phyloP scores from a whole-genome alignment of 1,140 invertebrate genomes.

The Cherax quadricarinatus region DNA sequence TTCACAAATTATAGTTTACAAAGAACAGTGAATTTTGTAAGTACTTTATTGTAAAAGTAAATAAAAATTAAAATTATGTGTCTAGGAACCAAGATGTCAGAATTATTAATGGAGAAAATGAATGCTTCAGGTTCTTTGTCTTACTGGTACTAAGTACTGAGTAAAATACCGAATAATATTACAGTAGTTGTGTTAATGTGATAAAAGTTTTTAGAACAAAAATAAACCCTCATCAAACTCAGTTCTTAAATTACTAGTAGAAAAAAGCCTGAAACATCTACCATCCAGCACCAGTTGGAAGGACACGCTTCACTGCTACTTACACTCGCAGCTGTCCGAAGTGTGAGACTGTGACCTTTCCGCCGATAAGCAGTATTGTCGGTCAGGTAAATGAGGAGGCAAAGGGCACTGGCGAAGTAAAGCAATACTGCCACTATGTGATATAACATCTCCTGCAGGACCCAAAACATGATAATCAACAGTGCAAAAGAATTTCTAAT shows the following conservation, averaged over 20 bases:
- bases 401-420: constrained; percentile 58
- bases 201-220: no score
- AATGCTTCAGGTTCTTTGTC: neutral
- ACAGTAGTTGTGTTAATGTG: no score
- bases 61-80: neutral
- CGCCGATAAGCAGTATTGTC: constrained; percentile 3
- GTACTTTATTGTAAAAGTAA: neutral
- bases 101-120: no score
- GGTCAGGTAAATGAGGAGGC: constrained; percentile 57
- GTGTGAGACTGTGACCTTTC: neutral
- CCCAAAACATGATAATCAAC: constrained; percentile 26
- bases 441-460: constrained; percentile 65
- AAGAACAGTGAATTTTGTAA: neutral
- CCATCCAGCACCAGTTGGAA: neutral
- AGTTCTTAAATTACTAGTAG: neutral
- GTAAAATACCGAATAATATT: neutral
- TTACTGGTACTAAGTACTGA: neutral
- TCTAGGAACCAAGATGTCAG: neutral
- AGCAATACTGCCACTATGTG: constrained; percentile 51
- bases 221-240: neutral
- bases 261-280: constrained; percentile 9
- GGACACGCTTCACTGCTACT: constrained; percentile 11
- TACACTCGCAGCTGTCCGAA: constrained; percentile 58
- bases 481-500: neutral
- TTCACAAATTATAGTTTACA: no score